Conservation (phyloP, 2,888 invertebrate species). For the Leptinotarsa rubiginosa region DNA sequence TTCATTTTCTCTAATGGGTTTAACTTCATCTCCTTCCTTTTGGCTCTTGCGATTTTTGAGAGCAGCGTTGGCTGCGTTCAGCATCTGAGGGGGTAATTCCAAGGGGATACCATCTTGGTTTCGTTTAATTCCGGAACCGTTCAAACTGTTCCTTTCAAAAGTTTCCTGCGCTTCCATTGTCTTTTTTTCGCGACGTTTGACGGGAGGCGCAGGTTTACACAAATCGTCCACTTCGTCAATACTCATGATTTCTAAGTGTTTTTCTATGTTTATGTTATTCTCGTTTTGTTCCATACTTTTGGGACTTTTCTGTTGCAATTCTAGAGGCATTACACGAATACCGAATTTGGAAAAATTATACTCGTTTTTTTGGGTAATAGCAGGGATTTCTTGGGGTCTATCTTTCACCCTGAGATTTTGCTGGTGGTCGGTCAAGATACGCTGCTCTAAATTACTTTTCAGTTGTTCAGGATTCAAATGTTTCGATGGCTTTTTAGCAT, state of each 20-base stretch:
- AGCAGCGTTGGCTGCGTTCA: conserved; percentile 79
- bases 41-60: conserved; percentile 74
- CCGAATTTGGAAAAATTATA: conserved; percentile 76
- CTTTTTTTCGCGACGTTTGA: conserved; percentile 68
- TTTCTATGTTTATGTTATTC: conserved; percentile 64
- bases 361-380: conserved; percentile 70
- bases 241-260: conserved; percentile 50
- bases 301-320: conserved; percentile 58
- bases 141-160: conserved; percentile 67
- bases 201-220: conserved; percentile 63
- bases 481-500: conserved; percentile 50
- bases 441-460: conserved; percentile 60
- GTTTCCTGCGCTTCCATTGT: conserved; percentile 58
- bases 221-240: conserved; percentile 69
- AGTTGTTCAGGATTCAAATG: conserved; percentile 57
- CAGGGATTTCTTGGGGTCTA: conserved; percentile 60
- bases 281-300: conserved; percentile 63
- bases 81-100: conserved; percentile 78
- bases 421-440: conserved; percentile 55
- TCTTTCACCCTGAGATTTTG: conserved; percentile 56
- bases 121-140: conserved; percentile 72
- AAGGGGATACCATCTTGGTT: conserved; percentile 75
- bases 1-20: conserved; percentile 71
- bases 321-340: conserved; percentile 73
- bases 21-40: conserved; percentile 61